Conservation (phyloP, 2,113 vertebrate genomes). For the Cichladusa arquata region DNA sequence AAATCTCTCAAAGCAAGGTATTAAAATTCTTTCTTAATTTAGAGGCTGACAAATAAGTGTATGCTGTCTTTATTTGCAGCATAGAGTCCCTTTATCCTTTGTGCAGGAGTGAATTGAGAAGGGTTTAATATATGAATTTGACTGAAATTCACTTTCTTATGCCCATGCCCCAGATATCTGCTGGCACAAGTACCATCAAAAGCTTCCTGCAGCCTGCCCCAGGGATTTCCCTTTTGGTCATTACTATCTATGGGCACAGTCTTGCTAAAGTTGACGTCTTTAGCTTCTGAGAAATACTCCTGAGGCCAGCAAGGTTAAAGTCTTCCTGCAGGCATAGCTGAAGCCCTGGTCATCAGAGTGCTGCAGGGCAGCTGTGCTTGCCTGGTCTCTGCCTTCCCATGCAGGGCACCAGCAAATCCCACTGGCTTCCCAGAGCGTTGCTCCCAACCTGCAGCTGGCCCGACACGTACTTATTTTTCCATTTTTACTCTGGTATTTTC, state of each 20-base stretch:
- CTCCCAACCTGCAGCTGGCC: slow-evolving; percentile 54
- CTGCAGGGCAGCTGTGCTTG: neutral
- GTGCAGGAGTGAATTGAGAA: neutral
- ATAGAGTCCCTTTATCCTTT: neutral
- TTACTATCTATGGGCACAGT: neutral
- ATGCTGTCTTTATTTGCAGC: neutral
- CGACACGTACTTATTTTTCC: slow-evolving; percentile 49
- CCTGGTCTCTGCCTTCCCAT: neutral
- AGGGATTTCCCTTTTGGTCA: neutral
- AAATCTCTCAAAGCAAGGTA: neutral
- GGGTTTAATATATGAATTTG: neutral
- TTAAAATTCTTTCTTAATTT: slow-evolving; percentile 11
- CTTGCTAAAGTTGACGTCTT: neutral
- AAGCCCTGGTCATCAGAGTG: neutral
- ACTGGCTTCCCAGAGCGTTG: neutral
- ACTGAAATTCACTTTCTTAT: neutral
- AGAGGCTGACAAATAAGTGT: neutral
- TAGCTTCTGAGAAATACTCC: neutral
- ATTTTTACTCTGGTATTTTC: slow-evolving; percentile 56
- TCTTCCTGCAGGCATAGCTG: neutral
- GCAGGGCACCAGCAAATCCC: slow-evolving; percentile 44
- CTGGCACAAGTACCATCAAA: neutral
- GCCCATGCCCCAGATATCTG: neutral
- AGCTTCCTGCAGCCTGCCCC: neutral
- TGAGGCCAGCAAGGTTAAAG: neutral